Conservation (phyloP, 2,113 vertebrate genomes). For the Oryzias celebensis region DNA sequence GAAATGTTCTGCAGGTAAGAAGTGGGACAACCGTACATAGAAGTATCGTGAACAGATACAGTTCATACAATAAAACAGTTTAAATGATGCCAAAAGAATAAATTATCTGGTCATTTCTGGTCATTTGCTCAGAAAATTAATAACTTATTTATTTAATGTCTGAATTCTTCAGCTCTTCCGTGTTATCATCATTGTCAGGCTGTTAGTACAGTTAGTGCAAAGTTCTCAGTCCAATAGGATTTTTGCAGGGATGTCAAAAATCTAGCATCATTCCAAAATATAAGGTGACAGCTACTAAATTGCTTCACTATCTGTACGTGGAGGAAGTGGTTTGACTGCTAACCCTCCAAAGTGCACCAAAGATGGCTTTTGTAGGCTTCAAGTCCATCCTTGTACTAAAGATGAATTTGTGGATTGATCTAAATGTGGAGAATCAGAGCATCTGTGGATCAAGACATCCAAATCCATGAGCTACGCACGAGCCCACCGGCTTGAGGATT, state of each 20-base stretch:
- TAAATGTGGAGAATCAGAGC: constrained; percentile 13
- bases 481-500: constrained; percentile 27
- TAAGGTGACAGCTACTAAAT: constrained; percentile 38
- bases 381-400: too few species aligned
- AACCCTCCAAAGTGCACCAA: too few species aligned
- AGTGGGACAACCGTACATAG: neutral
- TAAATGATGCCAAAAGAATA: neutral
- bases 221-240: neutral
- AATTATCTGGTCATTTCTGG: too few species aligned
- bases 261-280: constrained; percentile 42
- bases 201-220: neutral
- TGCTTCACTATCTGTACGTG: constrained; percentile 1
- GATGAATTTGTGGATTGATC: too few species aligned
- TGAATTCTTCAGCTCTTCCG: too few species aligned
- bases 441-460: constrained; percentile 24
- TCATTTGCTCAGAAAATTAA: too few species aligned
- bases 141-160: too few species aligned
- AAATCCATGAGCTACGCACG: constrained; percentile 4
- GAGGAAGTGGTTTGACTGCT: too few species aligned
- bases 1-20: constrained; percentile 94
- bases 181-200: neutral
- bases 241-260: constrained; percentile 18
- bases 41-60: neutral
- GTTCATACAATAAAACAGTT: neutral
- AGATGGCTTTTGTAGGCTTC: too few species aligned